Base-by-base conservation (phyloP, 2,797 vertebrate genomes). In the Sardinella longiceps region DNA sequence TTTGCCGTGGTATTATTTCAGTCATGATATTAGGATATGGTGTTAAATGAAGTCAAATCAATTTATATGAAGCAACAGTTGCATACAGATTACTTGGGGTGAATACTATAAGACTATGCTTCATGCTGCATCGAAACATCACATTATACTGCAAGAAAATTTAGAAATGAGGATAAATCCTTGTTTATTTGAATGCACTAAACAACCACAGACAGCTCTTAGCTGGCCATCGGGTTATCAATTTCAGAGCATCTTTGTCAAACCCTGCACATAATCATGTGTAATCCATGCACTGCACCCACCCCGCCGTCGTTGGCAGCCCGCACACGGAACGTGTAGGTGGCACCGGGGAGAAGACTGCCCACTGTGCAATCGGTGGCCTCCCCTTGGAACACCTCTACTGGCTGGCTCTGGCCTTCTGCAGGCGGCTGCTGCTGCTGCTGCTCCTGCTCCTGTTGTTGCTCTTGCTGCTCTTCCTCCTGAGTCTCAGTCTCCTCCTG, bases 281-380 rank as follows among this genome's bases (percentile, higher is more conserved):
- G 30, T 60, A 15, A 66, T 43, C 43, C 28, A 66, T 66, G 60
- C 5, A 0, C 2, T 0, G 37, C 2, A 94, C 95, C 93, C 92
- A 99, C 98, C 97, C 98, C 98, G 0, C 97, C 96, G 0, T 98
- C 96, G 11, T 98, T 99, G 90, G 95, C 86, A 4, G 98, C 98
- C 53, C 97, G 91, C 92, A 99, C 96, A 84, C 95, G 82, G 95
- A 99, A 98, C 80, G 90, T 89, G 82, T 99, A 99, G 0, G 94
- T 94, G 4, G 97, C 97, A 25, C 98, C 98, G 0, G 98, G 98
- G 0, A 99, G 96, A 84, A 99, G 96, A 89, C 95, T 97, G 84
- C 95, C 92, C 2, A 99, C 94, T 0, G 97, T 98, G 91, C 98
- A 99, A 87, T 99, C 96, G 84, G 98, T 94, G 84, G 95, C 95